Conservation (phyloP, 2,888 invertebrate genomes). For the Yponomeuta malinellus region DNA sequence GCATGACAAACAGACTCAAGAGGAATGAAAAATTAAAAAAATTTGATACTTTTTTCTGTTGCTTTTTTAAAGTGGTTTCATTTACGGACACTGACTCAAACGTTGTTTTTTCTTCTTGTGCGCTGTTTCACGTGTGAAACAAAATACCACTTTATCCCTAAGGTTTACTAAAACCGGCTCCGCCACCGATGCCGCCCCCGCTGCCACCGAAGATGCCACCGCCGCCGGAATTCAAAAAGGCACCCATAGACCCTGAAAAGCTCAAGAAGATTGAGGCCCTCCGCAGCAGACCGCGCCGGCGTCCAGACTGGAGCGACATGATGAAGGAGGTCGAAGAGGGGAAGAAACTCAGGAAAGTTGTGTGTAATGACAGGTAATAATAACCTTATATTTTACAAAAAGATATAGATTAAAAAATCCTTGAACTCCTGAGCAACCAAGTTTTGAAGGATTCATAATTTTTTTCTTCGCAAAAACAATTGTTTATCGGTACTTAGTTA, state of each 20-base stretch:
- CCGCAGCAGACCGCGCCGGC: conserved; percentile 83
- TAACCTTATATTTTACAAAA: conserved; percentile 17
- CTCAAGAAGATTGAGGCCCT: conserved; percentile 82
- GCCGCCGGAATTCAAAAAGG: conserved; percentile 76
- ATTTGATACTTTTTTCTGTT: too few species aligned
- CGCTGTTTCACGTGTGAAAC: too few species aligned
- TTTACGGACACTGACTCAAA: too few species aligned
- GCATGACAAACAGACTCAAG: too few species aligned
- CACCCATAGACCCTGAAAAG: conserved; percentile 76
- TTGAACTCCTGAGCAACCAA: too few species aligned
- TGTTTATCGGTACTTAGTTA: too few species aligned
- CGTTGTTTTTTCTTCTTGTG: too few species aligned
- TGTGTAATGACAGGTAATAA: conserved; percentile 86
- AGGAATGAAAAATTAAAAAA: too few species aligned
- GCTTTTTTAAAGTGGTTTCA: too few species aligned
- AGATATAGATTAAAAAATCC: too few species aligned
- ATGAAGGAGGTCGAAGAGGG: conserved; percentile 94
- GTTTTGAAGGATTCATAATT: too few species aligned
- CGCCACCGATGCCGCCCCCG: conserved; percentile 82
- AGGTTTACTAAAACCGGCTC: conserved; percentile 66
- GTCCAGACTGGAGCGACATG: conserved; percentile 93
- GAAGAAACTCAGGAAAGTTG: conserved; percentile 85
- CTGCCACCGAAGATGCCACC: conserved; percentile 81
- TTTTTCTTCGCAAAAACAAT: too few species aligned
- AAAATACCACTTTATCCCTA: background rate